Evolutionary conservation across 2,888 invertebrate genomes (phyloP), one percentile per base, ranked within the genome.

Genomic region (Bombyx huttoni): DNA sequence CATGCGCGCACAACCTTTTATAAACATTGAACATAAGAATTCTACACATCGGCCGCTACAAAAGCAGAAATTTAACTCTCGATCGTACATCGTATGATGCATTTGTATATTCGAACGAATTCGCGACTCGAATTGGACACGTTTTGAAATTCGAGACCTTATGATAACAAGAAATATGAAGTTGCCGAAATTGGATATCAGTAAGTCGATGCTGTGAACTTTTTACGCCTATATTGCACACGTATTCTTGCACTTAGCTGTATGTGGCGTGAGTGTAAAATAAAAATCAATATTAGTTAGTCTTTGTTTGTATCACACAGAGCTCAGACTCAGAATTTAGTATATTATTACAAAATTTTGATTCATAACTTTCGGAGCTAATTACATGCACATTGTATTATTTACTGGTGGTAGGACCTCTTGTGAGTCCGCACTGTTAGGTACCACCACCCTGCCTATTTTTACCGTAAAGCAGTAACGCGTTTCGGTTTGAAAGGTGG

Each of bases 111-210:
- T 24, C 24, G 5, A 24, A 24, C 24, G 24, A 24, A 24, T 24
- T 24, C 24, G 24, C 24, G 24, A 24, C 9, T 1, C 40, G 40
- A 40, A 10, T 40, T 12, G 12, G 40, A 56, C 52, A 53, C 56
- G 58, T 55, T 53, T 58, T 54, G 47, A 49, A 49, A 51, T 58
- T 52, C 49, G 51, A 55, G 57, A 58, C 57, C 55, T 57, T 12
- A 24, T 40, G 12, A 53, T 56, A 55, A 50, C 53, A 54, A 61
- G 62, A 69, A 74, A 68, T 55, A 84, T 84, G 83, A 83, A 78
- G 67, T 68, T 81, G 62, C 78, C 76, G 69, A 81, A 78, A 74
- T 73, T 81, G 64, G 81, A 82, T 66, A 61, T 78, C 51, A 67
- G 81, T 81, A 67, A 82, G 80, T 79, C 55, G 56, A 50, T 57